These are phyloP conservation scores for Anguilla megastoma DNA, from an alignment of 2,797 vertebrate species.

Conservation along the genomic window DNA sequence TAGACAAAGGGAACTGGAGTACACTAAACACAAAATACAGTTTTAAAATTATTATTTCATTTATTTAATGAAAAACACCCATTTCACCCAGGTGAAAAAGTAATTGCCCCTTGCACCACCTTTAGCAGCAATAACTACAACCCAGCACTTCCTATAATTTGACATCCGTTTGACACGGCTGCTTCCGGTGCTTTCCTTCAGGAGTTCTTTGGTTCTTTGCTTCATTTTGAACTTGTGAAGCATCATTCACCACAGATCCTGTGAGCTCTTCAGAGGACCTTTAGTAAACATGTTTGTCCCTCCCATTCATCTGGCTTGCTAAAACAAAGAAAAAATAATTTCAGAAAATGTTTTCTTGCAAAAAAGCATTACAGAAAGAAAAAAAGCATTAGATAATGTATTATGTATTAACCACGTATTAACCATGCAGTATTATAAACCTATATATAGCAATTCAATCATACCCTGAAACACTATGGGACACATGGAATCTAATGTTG, in stretches of 20 bases:
- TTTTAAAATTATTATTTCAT: too few species aligned
- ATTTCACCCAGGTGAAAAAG: too few species aligned
- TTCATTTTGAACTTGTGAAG: neutral
- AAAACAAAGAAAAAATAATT: neutral
- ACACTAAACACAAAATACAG: too few species aligned
- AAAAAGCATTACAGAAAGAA: too few species aligned
- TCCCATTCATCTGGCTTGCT: neutral
- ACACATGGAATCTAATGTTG: too few species aligned
- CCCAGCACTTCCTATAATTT: too few species aligned
- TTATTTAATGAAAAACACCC: too few species aligned
- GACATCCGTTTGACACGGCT: too few species aligned
- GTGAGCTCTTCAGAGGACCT: neutral
- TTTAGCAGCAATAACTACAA: too few species aligned
- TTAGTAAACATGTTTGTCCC: too few species aligned
- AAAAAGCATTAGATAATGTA: neutral
- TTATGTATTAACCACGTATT: neutral
- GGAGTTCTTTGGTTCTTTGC: constrained; percentile 29
- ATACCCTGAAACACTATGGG: neutral
- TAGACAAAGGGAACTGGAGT: too few species aligned
- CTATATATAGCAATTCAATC: neutral
- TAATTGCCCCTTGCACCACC: too few species aligned
- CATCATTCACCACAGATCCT: neutral
- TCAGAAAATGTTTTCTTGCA: neutral
- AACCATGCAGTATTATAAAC: neutral
- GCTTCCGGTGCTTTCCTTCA: neutral